These are phyloP conservation scores for Eriocheir sinensis DNA, from an alignment of 1,140 invertebrate genomes.

Conservation along the genomic window DNA sequence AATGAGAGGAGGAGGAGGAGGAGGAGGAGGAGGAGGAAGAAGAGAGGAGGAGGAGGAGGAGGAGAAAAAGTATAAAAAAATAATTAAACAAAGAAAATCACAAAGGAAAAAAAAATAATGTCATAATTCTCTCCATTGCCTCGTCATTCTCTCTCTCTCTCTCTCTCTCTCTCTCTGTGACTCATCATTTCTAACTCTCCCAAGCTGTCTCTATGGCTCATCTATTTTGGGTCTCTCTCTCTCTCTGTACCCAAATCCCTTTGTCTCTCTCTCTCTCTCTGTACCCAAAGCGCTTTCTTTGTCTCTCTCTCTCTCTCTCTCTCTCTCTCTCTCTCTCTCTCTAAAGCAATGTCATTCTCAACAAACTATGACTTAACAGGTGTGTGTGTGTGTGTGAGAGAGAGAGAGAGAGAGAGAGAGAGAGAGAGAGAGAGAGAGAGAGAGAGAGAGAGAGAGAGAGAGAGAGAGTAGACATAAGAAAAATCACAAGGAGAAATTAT, in stretches of 20 bases:
- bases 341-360: background rate
- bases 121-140: no score
- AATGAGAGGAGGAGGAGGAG: constrained; percentile 1
- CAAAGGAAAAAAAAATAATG: no score
- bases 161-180: constrained; percentile 7
- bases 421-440: constrained; percentile 7
- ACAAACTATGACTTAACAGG: no score
- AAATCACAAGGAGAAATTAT: no score
- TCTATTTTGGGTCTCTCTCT: background rate
- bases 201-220: background rate
- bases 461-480: no score
- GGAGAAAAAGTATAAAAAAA: background rate
- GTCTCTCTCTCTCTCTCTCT: no score
- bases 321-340: constrained; percentile 2
- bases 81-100: no score
- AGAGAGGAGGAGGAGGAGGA: constrained; percentile 18
- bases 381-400: constrained; percentile 20
- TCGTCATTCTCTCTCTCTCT: background rate
- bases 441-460: constrained; percentile 53
- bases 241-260: background rate
- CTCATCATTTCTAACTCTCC: background rate
- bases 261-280: constrained; percentile 13
- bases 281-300: background rate
- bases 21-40: background rate
- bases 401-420: background rate